Base-by-base conservation (phyloP, 1,140 invertebrate species). In the Schlechtendalia chinensis region DNA sequence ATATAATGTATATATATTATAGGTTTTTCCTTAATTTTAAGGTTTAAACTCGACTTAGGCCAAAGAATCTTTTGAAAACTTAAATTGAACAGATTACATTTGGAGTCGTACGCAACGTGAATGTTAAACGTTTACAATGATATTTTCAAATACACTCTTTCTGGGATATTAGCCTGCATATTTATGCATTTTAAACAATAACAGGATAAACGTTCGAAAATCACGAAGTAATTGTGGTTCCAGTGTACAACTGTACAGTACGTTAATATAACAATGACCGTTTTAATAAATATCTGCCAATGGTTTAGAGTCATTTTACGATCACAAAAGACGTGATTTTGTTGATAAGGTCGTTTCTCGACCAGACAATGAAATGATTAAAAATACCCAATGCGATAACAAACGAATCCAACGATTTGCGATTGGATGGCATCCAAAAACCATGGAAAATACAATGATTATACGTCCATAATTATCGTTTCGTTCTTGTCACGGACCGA, bases 351-450 rank as follows among this genome's bases (percentile, higher is more conserved):
- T 17, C 19, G 5, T 24, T 45, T 16, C n/a, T 65, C n/a, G 16
- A 47, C 39, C 22, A 47, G 12, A 47, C 5, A 69, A 69, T 22
- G 12, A 16, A 69, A 69, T 22, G 12, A 16, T 47, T 47, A 47
- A 69, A 16, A 69, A 22, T 39, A 65, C 29, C 19, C 12, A 67
- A 67, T 11, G 19, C 2, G 32, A 67, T 67, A 12, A 65, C 61
- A 65, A 67, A 67, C 63, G 19, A 67, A 67, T 67, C n/a, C 32
- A 67, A 22, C 39, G 32, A 67, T 39, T 39, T 19, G 27, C 47
- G 6, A 69, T 69, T 69, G 39, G 67, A 50, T 27, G 50, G 11
- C 14, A 17, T 27, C 45, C 39, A 69, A 50, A 69, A 50, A 24
- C 22, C 22, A 14, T 22, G 19, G 47, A 67, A n/a, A 22, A 16